A percentile compares a stretch with the other conserved stretches of the same genome.
These are phyloP conservation scores for Hydropotes inermis DNA, from an alignment of 2,113 vertebrate species.

Conservation along the genomic window DNA sequence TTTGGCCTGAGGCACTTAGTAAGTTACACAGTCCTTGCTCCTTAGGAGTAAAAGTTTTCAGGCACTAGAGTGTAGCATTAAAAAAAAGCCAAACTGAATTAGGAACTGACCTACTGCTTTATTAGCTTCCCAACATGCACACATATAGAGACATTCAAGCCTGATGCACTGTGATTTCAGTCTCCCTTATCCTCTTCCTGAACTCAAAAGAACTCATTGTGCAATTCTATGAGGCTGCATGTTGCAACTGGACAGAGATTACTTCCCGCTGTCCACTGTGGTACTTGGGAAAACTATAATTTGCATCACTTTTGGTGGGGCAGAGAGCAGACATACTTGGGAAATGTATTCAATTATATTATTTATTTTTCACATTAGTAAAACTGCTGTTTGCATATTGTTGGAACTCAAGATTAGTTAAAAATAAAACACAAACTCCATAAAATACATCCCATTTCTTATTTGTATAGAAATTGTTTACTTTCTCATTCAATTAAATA, in stretches of 20 bases:
- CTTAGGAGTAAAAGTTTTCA: constrained; percentile 53
- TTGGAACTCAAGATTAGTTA: background rate
- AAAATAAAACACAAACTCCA: constrained; percentile 1
- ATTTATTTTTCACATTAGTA: constrained; percentile 46
- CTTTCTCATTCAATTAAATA: background rate
- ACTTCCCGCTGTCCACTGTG: background rate
- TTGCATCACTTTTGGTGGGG: constrained; percentile 2
- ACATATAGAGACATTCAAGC: background rate
- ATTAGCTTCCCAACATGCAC: constrained; percentile 19
- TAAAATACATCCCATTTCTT: background rate
- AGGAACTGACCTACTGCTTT: constrained; percentile 49
- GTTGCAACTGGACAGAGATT: background rate
- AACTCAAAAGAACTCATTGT: background rate
- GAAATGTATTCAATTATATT: constrained; percentile 20
- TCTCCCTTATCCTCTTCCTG: background rate
- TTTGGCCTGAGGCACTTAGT: constrained; percentile 59
- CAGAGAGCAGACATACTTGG: constrained; percentile 41
- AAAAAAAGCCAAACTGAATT: constrained; percentile 69
- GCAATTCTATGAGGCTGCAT: background rate
- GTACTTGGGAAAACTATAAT: background rate
- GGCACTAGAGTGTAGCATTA: constrained; percentile 37
- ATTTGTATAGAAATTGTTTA: background rate
- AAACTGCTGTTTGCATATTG: background rate
- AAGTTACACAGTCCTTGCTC: constrained; percentile 43
- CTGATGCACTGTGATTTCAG: background rate